phyloP scores from a whole-genome alignment of 1,140 invertebrate species.

The Drosophila elegans region DNA sequence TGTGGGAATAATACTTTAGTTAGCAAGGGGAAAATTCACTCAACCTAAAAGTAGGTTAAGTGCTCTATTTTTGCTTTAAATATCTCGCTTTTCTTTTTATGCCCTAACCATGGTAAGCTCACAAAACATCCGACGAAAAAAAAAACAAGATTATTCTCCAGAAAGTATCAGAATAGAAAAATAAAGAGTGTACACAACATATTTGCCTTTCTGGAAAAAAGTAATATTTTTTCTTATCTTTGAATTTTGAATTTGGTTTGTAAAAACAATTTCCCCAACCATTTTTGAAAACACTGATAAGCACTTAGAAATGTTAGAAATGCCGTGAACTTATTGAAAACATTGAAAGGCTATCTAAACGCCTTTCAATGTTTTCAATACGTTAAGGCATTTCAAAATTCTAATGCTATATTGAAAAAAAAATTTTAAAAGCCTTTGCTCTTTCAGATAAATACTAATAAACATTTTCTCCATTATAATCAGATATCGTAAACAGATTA shows the following conservation, averaged over 20 bases:
- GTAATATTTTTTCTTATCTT: neutral
- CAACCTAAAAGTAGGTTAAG: constrained; percentile 20
- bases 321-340: neutral
- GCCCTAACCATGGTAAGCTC: no score
- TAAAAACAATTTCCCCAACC: neutral
- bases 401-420: neutral
- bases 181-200: no score
- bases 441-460: neutral
- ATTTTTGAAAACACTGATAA: neutral
- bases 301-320: neutral
- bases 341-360: neutral
- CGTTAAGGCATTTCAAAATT: no score
- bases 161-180: no score
- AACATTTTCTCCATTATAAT: no score
- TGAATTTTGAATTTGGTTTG: neutral
- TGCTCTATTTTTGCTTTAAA: neutral
- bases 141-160: no score
- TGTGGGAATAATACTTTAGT: constrained; percentile 11
- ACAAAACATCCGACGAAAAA: no score
- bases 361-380: neutral
- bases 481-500: no score
- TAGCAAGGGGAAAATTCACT: neutral
- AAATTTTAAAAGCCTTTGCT: neutral
- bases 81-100: no score
- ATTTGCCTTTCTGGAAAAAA: neutral